Base-by-base conservation (phyloP, 2,888 invertebrate species). In the Tenthredo distinguenda region DNA sequence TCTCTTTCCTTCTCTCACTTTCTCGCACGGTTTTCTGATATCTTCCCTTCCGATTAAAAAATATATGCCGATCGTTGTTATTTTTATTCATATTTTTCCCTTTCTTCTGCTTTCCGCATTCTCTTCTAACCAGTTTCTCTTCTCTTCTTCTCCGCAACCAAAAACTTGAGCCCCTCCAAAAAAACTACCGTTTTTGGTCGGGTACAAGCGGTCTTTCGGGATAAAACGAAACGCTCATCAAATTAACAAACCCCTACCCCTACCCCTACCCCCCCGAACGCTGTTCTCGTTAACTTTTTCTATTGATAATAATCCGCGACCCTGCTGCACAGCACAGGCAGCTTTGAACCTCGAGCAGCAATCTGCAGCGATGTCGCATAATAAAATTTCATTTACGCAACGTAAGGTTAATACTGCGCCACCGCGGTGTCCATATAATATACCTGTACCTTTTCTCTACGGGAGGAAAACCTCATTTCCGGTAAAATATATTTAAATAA, bases 381-480 rank as follows among this genome's bases (percentile, higher is more conserved):
- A 37, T 47, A 26, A 83, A 83, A 83, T 83, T 83, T 47, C 68
- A 83, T 83, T 83, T 83, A 68, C 68, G 68, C 34, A 83, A 68
- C 83, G 68, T 18, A 31, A 37, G 21, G 58, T 58, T 58, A 81
- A 50, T 26, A 18, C 37, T 34, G 26, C 43, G 1, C 9, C 15
- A 37, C 15, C 15, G n/a, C n/a, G 5, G 76, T 12, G 7, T 40
- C 34, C 37, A n/a, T 37, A 34, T 34, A 34, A 68, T 68, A 68
- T 18, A 68, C 26, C 6, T 31, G 1, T 31, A 26, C 15, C 15
- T 31, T 31, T 7, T 55, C 5, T 55, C n/a, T n/a, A n/a, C 7
- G n/a, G n/a, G n/a, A 7, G n/a, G 7, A 2, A 55, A 55, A 7
- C n/a, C n/a, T 55, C 18, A n/a, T 55, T 55, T 55, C 15, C 47